Percentiles rank a stretch among this genome's conserved stretches.
Conservation (phyloP, 2,888 invertebrate species). For the Aradus depressus region DNA sequence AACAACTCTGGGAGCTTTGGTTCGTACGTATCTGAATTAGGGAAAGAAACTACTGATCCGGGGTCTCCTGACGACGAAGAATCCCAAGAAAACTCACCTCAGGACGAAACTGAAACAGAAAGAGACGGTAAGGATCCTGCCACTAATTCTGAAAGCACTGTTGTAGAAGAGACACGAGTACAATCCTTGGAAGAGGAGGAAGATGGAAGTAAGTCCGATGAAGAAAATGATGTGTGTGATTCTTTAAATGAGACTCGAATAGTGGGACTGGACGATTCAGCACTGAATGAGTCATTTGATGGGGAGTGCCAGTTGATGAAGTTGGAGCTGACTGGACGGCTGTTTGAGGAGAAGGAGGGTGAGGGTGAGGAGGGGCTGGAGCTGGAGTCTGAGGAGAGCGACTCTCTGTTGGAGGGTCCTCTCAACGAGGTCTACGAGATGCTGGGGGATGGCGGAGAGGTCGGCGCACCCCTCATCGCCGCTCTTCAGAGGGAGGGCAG, state of each 20-base stretch:
- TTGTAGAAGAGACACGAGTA: no score
- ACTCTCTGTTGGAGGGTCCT: slow-evolving; percentile 6
- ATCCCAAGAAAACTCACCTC: no score
- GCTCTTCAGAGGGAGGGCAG: slow-evolving; percentile 12
- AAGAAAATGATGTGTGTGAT: neutral
- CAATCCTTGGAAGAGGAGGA: neutral
- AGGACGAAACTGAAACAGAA: no score
- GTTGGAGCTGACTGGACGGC: neutral
- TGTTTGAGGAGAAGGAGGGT: neutral
- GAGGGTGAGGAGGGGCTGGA: slow-evolving; percentile 5
- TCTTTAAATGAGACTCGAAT: neutral
- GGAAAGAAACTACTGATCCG: no score
- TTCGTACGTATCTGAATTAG: no score
- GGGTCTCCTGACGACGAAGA: no score
- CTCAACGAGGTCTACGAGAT: slow-evolving; percentile 6
- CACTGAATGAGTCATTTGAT: slow-evolving; percentile 6
- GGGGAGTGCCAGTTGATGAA: neutral
- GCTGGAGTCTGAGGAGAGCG: neutral
- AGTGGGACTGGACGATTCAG: neutral
- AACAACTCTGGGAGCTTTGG: no score
- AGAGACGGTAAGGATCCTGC: no score
- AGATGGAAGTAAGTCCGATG: neutral
- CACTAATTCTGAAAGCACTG: no score
- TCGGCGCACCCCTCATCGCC: slow-evolving; percentile 7
- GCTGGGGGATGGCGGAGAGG: neutral